Percentiles rank a stretch among this genome's conserved stretches.
Conservation (phyloP, 2,113 vertebrate genomes). For the Pseudopodoces humilis region DNA sequence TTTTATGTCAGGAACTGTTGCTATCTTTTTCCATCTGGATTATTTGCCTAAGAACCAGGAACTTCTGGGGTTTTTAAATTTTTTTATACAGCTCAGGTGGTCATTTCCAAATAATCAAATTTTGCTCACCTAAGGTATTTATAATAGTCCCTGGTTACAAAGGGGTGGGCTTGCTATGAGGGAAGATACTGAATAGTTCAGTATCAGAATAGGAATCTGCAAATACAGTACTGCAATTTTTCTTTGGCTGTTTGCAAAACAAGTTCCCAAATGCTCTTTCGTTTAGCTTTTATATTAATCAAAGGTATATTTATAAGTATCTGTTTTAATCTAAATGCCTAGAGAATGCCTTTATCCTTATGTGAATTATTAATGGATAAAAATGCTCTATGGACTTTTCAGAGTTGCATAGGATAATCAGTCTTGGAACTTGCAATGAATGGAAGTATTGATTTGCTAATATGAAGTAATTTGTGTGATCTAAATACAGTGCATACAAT, state of each 20-base stretch:
- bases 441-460: constrained; percentile 35
- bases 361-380: constrained; percentile 14
- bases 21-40: not conserved
- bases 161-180: not conserved
- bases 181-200: not conserved
- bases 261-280: accelerated
- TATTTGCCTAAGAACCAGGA: not conserved
- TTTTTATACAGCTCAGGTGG: not conserved
- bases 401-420: constrained; percentile 5
- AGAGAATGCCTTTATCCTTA: not conserved
- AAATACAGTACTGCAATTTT: not conserved
- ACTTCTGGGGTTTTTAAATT: not conserved
- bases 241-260: not conserved
- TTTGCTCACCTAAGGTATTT: not conserved
- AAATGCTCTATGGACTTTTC: not conserved
- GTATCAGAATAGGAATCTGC: not conserved
- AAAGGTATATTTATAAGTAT: not conserved
- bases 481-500: constrained; percentile 26
- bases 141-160: not conserved
- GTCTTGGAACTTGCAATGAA: not conserved
- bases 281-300: not conserved
- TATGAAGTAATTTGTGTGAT: constrained; percentile 41
- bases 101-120: not conserved
- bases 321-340: not conserved
- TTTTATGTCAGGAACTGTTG: not conserved